Percentiles rank a stretch among this genome's conserved stretches.
These are phyloP conservation scores for Neostethus bicornis DNA, from an alignment of 2,797 vertebrate genomes.

Conservation along the genomic window DNA sequence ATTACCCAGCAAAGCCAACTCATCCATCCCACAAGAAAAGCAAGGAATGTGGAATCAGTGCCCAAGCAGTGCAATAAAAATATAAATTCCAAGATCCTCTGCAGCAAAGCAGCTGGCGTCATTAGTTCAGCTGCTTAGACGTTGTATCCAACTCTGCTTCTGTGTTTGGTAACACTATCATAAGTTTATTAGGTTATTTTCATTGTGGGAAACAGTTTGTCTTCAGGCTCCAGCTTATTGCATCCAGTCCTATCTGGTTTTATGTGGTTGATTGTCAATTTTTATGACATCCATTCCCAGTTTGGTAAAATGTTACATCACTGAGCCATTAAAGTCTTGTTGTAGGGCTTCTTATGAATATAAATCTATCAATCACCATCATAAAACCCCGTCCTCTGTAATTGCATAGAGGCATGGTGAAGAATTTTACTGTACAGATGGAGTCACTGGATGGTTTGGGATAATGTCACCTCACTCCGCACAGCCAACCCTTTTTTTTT, in stretches of 20 bases:
- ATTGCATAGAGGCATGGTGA: conserved; percentile 26
- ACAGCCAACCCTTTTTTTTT: conserved; percentile 63
- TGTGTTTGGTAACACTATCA: conserved; percentile 7
- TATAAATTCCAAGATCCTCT: conserved; percentile 12
- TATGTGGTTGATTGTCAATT: conserved; percentile 14
- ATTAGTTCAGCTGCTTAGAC: background rate
- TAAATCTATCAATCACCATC: conserved; percentile 1
- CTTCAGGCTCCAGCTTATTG: background rate
- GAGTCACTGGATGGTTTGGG: conserved; percentile 55
- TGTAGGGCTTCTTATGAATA: background rate
- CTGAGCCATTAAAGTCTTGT: background rate
- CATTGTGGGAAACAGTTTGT: conserved; percentile 10
- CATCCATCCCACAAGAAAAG: conserved; percentile 13
- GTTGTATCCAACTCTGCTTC: conserved; percentile 3
- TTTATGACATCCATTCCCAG: background rate
- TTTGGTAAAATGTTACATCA: conserved; percentile 25
- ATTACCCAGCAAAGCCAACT: conserved; percentile 22
- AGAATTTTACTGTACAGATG: conserved; percentile 30
- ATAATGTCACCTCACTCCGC: conserved; percentile 64
- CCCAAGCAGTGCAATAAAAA: conserved; percentile 6
- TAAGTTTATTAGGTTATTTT: background rate
- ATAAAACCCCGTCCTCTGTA: background rate
- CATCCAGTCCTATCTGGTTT: background rate
- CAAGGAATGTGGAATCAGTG: conserved; percentile 12
- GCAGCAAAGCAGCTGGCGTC: conserved; percentile 16